Evolutionary conservation across 2,888 invertebrate genomes (phyloP), one percentile per base, ranked within the genome.

Genomic region (Acanthosepion pharaonis): DNA sequence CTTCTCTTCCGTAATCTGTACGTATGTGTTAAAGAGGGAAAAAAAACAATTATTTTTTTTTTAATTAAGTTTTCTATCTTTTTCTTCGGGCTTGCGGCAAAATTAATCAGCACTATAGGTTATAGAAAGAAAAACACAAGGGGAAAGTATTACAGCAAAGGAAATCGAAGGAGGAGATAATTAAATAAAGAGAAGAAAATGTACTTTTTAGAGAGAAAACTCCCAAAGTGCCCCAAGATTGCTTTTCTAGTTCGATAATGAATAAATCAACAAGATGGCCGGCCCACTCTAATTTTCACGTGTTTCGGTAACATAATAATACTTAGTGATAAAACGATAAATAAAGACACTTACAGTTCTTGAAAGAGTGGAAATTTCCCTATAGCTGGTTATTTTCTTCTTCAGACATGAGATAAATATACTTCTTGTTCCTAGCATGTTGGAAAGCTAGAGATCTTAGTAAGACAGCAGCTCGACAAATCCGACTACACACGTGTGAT

Each of bases 181-280:
- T 33, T 33, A 33, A 78, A 33, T n/a, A 78, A 42, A 42, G 42
- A 42, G 42, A 42, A 42, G 42, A 42, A 42, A 42, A 42, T 42
- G 42, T 42, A 42, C 42, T 42, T 42, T 42, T 2, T 42, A 42
- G 42, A n/a, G 5, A 78, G n/a, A 18, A 9, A 8, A 64, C 28
- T 64, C 28, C 11, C n/a, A 78, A 28, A 28, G 25, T 28, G 8
- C n/a, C 78, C 9, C 6, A 28, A 78, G 33, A 78, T n/a, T 18
- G 33, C 42, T 78, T n/a, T n/a, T n/a, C 15, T 78, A 11, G 3
- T n/a, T 15, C n/a, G 11, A 33, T n/a, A 11, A 5, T 11, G 33
- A n/a, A 78, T 11, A 78, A 78, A 78, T 78, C 78, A 78, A n/a
- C 78, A 78, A 78, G n/a, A 78, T 78, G 78, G 78, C 78, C 78